A percentile compares a stretch with the other conserved stretches of the same genome.
Evolutionary conservation across 2,888 invertebrate genomes (phyloP).

Genomic region (Dynastes hyllus): DNA sequence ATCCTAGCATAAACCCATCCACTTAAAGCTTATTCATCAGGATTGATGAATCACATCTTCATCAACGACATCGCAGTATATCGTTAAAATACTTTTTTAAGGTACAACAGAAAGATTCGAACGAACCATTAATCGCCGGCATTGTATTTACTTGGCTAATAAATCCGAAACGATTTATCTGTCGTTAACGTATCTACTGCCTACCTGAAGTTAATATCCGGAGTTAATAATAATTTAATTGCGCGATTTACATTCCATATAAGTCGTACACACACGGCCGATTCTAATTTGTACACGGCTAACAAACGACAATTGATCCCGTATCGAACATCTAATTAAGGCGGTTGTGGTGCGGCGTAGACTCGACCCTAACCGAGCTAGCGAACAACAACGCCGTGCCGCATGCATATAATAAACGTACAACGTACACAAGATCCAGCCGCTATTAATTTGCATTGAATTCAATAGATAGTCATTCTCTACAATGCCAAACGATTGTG

Average conservation of each 20-base stretch:
- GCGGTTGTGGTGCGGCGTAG: conserved; percentile 50
- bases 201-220: conserved; percentile 51
- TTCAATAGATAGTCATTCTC: conserved; percentile 59
- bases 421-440: no score
- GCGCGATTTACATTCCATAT: conserved; percentile 54
- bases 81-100: no score
- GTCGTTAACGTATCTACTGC: conserved; percentile 16
- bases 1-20: no score
- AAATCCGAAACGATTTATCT: no score
- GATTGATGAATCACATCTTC: no score
- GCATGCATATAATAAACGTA: no score
- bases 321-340: conserved; percentile 67
- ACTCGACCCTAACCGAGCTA: not conserved
- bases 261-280: conserved; percentile 53
- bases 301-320: conserved; percentile 67
- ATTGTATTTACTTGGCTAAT: no score
- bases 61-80: no score
- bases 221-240: conserved; percentile 52
- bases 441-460: conserved; percentile 67
- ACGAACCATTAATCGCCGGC: no score
- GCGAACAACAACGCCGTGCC: not conserved
- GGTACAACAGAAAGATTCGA: no score
- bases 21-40: no score
- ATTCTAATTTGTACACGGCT: conserved; percentile 55
- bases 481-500: conserved; percentile 60